These are phyloP conservation scores for Sinonovacula constricta DNA, from an alignment of 1,140 invertebrate genomes.

Conservation along the genomic window DNA sequence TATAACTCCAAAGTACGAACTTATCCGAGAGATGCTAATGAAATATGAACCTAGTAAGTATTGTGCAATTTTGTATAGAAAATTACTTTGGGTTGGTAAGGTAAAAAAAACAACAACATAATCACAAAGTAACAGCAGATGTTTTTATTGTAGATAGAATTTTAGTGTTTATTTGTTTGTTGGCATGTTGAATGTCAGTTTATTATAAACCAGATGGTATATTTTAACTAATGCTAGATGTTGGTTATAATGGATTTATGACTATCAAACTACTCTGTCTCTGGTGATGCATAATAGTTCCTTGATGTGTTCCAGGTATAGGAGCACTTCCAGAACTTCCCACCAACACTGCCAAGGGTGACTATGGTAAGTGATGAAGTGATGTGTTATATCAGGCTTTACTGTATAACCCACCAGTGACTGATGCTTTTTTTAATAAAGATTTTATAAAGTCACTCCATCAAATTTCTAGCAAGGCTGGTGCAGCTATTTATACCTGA, in stretches of 20 bases:
- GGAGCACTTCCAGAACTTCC: constrained; percentile 39
- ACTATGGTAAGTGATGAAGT: constrained; percentile 41
- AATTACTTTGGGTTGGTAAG: neutral
- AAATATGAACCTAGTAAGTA: neutral
- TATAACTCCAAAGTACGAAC: constrained; percentile 77
- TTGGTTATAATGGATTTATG: too few species aligned
- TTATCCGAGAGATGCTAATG: constrained; percentile 68
- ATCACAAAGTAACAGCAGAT: neutral
- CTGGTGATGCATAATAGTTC: too few species aligned
- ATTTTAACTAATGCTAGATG: too few species aligned
- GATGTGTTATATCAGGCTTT: neutral
- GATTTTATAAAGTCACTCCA: too few species aligned
- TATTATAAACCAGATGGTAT: too few species aligned
- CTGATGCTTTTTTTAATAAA: too few species aligned
- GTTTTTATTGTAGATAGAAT: neutral
- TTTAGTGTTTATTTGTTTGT: too few species aligned
- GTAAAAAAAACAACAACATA: neutral
- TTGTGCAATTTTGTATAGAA: constrained; percentile 1
- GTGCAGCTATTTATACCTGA: too few species aligned
- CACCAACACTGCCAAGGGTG: constrained; percentile 21
- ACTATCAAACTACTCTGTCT: too few species aligned
- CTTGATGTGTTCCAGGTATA: constrained; percentile 40
- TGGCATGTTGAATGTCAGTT: too few species aligned
- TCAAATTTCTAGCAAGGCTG: too few species aligned
- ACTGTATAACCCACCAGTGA: neutral